Base-by-base conservation (phyloP, 1,140 invertebrate species). In the Hycleus phaleratus region DNA sequence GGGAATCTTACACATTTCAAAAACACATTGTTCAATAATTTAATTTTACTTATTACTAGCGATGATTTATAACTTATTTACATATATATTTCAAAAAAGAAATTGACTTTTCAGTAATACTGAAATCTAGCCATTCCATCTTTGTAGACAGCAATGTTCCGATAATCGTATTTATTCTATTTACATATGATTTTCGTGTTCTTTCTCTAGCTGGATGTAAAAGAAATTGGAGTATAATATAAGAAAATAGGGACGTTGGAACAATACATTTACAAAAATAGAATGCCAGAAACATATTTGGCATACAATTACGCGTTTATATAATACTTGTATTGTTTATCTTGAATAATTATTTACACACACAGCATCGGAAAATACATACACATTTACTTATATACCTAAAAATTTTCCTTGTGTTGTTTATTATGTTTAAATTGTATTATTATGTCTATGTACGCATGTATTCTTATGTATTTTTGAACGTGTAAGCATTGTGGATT, bases 361-460 rank as follows among this genome's bases (percentile, higher is more conserved):
- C 69, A 73, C 65, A 71, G 69, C 65, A 65, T 71, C 71, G 47
- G 70, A 73, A 72, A 72, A 72, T 72, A 73, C 69, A 70, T 71
- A 73, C 18, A 18, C 71, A 73, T 73, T 71, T 72, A 71, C 62
- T 62, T 69, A 63, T 57, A 59, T 65, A 18, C 18, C 61, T 42
- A 42, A 42, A 7, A 42, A n/a, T 7, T 42, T 39, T 39, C 11
- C 44, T 70, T 64, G 61, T 68, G 65, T 70, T 58, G 60, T 56
- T 60, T 55, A 64, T 69, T 52, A 54, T 58, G 48, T 50, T 58
- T 54, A 26, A 51, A 32, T 58, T 50, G 18, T 38, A 10, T 49
- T 61, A 56, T 48, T 38, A 56, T 60, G 43, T 59, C 48, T 56
- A 54, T 69, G 60, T 71, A 59, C 59, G 68, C 59, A 67, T 70